Evolutionary conservation across 2,113 vertebrate genomes (phyloP).

Genomic region (Sinocyclocheilus grahami): DNA sequence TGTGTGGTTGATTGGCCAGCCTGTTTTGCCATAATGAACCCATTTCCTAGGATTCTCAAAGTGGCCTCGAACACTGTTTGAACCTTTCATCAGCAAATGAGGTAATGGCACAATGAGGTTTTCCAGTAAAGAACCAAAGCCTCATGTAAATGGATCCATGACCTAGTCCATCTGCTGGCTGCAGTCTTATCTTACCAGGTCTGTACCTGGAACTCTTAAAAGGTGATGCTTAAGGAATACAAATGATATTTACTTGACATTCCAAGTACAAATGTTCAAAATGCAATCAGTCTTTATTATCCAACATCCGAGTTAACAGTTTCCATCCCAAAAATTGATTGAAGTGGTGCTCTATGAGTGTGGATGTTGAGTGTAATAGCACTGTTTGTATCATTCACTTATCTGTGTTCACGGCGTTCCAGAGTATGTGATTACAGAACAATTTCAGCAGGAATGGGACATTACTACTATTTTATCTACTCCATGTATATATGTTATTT

Average conservation of each 20-base stretch:
- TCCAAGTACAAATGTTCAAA: background rate
- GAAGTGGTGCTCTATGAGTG: background rate
- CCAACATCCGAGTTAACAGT: background rate
- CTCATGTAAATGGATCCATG: conserved; percentile 22
- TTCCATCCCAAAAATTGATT: background rate
- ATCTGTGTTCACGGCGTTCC: background rate
- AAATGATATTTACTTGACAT: background rate
- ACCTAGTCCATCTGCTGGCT: conserved; percentile 29
- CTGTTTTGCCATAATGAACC: conserved; percentile 46
- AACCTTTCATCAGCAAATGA: conserved; percentile 45
- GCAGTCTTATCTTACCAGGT: conserved; percentile 24
- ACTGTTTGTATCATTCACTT: background rate
- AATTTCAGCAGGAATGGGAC: background rate
- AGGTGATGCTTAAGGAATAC: background rate
- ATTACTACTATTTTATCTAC: background rate
- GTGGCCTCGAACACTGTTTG: conserved; percentile 47
- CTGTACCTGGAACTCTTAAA: background rate
- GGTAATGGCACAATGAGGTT: conserved; percentile 52
- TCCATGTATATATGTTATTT: background rate
- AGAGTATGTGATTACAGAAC: background rate
- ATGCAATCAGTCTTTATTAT: background rate
- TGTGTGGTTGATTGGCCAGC: conserved; percentile 25
- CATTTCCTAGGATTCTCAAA: conserved; percentile 42
- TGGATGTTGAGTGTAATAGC: background rate
- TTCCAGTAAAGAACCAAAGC: conserved; percentile 40